Evolutionary conservation across 2,888 invertebrate genomes (phyloP).

Genomic region (Toxonevra muliebris): DNA sequence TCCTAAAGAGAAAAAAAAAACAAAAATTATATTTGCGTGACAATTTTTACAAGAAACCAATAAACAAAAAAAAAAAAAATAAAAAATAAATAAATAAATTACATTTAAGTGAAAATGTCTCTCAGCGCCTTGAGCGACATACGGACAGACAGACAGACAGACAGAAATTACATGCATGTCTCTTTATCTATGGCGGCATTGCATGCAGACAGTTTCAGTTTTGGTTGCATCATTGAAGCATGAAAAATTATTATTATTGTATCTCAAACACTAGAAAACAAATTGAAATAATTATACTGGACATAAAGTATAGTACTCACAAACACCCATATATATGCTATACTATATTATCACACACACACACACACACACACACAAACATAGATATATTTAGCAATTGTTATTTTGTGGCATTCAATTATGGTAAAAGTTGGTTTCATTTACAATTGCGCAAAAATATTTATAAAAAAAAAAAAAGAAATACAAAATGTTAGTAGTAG

Average conservation of each 20-base stretch:
- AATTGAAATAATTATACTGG: conserved; percentile 43
- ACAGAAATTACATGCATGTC: conserved; percentile 1
- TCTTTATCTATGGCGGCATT: neutral
- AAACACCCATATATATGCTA: too few relatives aligned
- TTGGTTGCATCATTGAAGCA: conserved; percentile 43
- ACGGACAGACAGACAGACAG: conserved; percentile 21
- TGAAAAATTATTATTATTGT: conserved; percentile 37
- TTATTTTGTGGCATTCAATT: too few relatives aligned
- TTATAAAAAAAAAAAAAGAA: too few relatives aligned
- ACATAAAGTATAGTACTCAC: neutral
- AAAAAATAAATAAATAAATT: conserved; percentile 16
- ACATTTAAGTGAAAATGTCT: conserved; percentile 19
- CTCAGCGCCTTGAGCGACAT: conserved; percentile 25
- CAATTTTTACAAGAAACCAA: neutral
- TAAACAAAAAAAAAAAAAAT: conserved; percentile 15
- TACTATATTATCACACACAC: too few relatives aligned
- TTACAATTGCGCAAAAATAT: too few relatives aligned
- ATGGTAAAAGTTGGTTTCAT: too few relatives aligned
- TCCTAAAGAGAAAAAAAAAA: neutral
- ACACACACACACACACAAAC: too few relatives aligned
- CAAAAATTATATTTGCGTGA: conserved; percentile 11
- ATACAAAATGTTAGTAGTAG: too few relatives aligned
- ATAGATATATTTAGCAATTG: too few relatives aligned
- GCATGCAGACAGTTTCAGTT: conserved; percentile 19
- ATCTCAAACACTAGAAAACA: conserved; percentile 37